Evolutionary conservation across 2,888 invertebrate species (phyloP), one percentile per base, ranked within the genome.

Genomic region (Nycteola revayana): DNA sequence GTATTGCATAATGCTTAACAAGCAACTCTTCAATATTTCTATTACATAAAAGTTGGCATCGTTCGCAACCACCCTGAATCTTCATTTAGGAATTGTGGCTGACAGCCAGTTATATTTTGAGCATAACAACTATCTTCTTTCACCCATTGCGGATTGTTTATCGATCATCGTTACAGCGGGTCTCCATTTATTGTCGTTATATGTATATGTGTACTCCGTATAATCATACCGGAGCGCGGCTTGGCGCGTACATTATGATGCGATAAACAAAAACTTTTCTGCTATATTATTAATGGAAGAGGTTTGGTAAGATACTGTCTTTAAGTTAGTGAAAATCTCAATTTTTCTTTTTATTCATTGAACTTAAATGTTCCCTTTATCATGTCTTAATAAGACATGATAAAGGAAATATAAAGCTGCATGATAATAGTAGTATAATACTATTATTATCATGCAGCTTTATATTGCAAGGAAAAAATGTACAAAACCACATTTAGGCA

Each of bases 21-120:
- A 75, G 72, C 66, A 62, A 66, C 64, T 68, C 65, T 74, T 75
- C 63, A 69, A 71, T 72, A 65, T 70, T 69, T 48, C 40, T 52
- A 57, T 66, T 71, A 71, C 63, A 61, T 76, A 77, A 75, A 73
- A 75, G 60, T 83, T 84, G 83, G 82, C 82, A 81, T 73, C 69
- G 71, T 60, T 67, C 67, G 69, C 43, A 62, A 43, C 49, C 49
- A 49, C 47, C 51, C 57, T 54, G 49, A 66, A 64, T 72, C 63
- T 69, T 70, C 66, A 67, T 73, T 67, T 66, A 56, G 38, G 49
- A 63, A 69, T 73, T 63, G 66, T 80, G 75, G 75, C 76, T 62
- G 61, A 57, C 66, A 70, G 77, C 76, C 76, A 80, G 72, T 67
- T 65, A 70, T 72, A 68, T 70, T 67, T 64, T 71, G 63, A 74